Percentiles rank a stretch among this genome's conserved stretches.
Conservation (phyloP, 1,140 invertebrate genomes). For the Aphidius gifuensis region DNA sequence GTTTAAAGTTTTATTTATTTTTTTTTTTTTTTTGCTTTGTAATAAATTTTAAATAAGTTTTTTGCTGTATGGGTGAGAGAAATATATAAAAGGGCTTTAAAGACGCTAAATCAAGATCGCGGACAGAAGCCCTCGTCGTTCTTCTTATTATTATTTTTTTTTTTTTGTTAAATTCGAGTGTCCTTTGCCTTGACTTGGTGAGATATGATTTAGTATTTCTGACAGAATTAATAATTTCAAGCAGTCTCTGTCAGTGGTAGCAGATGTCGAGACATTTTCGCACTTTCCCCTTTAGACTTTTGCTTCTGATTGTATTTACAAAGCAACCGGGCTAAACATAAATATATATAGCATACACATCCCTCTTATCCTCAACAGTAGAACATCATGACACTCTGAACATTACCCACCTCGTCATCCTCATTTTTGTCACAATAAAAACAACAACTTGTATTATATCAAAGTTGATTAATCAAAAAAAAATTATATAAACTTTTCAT, state of each 20-base stretch:
- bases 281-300: slow-evolving; percentile 15
- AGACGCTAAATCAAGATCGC: slow-evolving; percentile 44
- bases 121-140: slow-evolving; percentile 27
- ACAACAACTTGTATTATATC: too few species aligned
- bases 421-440: too few species aligned
- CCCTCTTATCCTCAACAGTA: too few species aligned
- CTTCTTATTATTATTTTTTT: slow-evolving; percentile 17
- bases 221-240: slow-evolving; percentile 49
- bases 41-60: too few species aligned
- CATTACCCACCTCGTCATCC: too few species aligned
- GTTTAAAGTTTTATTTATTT: too few species aligned
- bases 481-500: too few species aligned
- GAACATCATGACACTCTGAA: too few species aligned
- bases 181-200: slow-evolving; percentile 11
- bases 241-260: slow-evolving; percentile 27
- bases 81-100: slow-evolving; percentile 30
- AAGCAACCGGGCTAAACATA: too few species aligned
- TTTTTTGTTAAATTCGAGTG: not conserved
- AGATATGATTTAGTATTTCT: slow-evolving; percentile 45
- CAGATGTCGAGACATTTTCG: slow-evolving; percentile 46
- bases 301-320: not conserved
- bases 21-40: too few species aligned
- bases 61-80: not conserved
- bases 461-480: too few species aligned
- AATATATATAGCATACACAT: too few species aligned